These are phyloP conservation scores for Mastigias papua DNA, from an alignment of 30 jellyfish, hydroid and myxozoan genomes.

Conservation along the genomic window DNA sequence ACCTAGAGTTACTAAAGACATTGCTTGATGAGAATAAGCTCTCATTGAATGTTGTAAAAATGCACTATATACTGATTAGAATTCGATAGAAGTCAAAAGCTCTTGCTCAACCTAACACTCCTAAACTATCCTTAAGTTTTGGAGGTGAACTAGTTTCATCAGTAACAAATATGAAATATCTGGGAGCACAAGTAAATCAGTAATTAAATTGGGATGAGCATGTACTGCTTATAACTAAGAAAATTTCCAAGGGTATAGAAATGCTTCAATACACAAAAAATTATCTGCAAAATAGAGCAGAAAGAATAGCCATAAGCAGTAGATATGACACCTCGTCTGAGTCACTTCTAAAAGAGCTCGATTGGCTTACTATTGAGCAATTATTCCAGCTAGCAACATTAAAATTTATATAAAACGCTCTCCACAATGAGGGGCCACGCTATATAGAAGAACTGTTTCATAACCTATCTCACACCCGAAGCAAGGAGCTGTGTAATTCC, in stretches of 20 bases:
- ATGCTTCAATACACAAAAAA: background rate
- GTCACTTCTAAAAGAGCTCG: too few species aligned
- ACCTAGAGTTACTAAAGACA: background rate
- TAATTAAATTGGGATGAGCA: background rate
- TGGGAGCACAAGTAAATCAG: background rate
- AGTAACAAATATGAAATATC: background rate
- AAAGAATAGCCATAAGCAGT: too few species aligned
- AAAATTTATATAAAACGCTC: too few species aligned
- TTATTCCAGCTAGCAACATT: too few species aligned
- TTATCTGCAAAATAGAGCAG: too few species aligned
- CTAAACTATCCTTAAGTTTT: background rate
- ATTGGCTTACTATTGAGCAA: too few species aligned
- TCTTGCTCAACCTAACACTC: background rate
- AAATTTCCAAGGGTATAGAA: background rate
- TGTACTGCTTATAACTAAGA: background rate
- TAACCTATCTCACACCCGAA: too few species aligned
- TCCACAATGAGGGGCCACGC: too few species aligned
- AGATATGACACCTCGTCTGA: too few species aligned
- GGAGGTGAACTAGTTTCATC: background rate
- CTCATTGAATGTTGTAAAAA: background rate
- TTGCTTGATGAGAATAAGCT: background rate
- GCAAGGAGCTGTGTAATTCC: too few species aligned
- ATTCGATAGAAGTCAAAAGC: background rate
- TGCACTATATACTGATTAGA: background rate
- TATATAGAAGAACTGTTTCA: too few species aligned